phyloP scores from a whole-genome alignment of 2,797 vertebrate genomes.

The Miichthys miiuy region DNA sequence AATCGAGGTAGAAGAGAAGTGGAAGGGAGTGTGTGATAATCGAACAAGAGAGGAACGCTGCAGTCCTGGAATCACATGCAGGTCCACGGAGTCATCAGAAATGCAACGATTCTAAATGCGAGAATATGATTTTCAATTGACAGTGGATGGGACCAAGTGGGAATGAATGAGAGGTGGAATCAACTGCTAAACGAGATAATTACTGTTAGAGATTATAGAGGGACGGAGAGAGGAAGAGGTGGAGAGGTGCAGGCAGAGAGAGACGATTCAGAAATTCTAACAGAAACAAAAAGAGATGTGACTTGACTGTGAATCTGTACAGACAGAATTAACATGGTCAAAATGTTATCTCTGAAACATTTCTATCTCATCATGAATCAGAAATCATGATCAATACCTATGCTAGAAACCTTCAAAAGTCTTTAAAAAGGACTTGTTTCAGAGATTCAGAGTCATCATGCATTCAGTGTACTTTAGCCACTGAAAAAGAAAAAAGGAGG shows the following conservation, averaged over 20 bases:
- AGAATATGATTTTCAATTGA: conserved; percentile 81
- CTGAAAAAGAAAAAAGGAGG: neutral
- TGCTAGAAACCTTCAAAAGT: neutral
- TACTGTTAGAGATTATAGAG: conserved; percentile 72
- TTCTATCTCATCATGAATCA: neutral
- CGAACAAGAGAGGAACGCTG: conserved; percentile 60
- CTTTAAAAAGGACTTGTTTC: neutral
- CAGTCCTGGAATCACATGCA: conserved; percentile 57
- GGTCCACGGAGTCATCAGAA: conserved; percentile 85
- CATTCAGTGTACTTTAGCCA: neutral
- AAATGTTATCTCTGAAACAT: conserved; percentile 1
- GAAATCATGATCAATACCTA: neutral
- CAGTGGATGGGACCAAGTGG: conserved; percentile 71
- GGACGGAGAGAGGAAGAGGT: conserved; percentile 37
- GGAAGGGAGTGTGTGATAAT: conserved; percentile 70
- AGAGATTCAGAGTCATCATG: neutral
- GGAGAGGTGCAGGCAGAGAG: conserved; percentile 10
- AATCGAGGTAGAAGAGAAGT: conserved; percentile 50
- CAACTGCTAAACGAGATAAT: conserved; percentile 82
- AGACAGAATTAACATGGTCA: neutral
- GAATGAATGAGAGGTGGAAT: conserved; percentile 78
- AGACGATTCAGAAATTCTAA: conserved; percentile 34
- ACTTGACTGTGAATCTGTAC: conserved; percentile 3
- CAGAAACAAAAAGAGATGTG: conserved; percentile 24
- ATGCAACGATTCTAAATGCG: conserved; percentile 83